Evolutionary conservation across 2,888 invertebrate genomes (phyloP).

Genomic region (Napeogenes inachia): DNA sequence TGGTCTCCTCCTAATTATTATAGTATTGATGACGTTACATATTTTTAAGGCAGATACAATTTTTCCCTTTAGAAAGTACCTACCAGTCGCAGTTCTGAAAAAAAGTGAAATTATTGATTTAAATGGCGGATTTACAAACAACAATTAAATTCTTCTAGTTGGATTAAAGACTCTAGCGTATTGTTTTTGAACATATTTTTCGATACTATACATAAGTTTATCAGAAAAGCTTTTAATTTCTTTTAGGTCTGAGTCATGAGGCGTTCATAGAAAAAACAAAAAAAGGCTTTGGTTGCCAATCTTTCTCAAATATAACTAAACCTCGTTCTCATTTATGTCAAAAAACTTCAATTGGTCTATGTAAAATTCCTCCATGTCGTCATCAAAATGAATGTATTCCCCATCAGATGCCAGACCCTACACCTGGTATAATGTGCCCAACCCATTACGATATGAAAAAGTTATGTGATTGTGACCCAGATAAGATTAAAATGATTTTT

Average conservation of each 20-base stretch:
- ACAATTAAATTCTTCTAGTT: too few species aligned
- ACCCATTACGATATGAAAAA: slow-evolving; percentile 8
- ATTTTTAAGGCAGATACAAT: too few species aligned
- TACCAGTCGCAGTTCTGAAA: too few species aligned
- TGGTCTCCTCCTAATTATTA: too few species aligned
- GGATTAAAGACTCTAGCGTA: too few species aligned
- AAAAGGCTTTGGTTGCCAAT: slow-evolving; percentile 13
- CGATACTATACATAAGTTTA: too few species aligned
- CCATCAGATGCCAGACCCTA: not conserved
- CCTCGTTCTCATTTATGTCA: too few species aligned
- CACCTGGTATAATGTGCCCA: not conserved
- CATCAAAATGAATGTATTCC: slow-evolving; percentile 12
- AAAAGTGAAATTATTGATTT: too few species aligned
- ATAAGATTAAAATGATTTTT: slow-evolving; percentile 18
- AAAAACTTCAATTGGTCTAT: slow-evolving; percentile 18
- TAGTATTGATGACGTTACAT: not conserved
- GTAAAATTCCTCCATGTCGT: slow-evolving; percentile 22
- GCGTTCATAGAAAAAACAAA: slow-evolving; percentile 2
- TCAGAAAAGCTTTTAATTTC: not conserved
- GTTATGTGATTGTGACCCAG: slow-evolving; percentile 19
- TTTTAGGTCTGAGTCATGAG: slow-evolving; percentile 23
- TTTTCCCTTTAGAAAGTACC: too few species aligned
- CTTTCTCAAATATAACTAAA: not conserved
- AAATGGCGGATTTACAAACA: too few species aligned
- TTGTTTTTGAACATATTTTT: too few species aligned